A percentile compares a stretch with the other conserved stretches of the same genome.
These are phyloP conservation scores for Syngnathus floridae DNA, from an alignment of 2,113 vertebrate species.

Conservation along the genomic window DNA sequence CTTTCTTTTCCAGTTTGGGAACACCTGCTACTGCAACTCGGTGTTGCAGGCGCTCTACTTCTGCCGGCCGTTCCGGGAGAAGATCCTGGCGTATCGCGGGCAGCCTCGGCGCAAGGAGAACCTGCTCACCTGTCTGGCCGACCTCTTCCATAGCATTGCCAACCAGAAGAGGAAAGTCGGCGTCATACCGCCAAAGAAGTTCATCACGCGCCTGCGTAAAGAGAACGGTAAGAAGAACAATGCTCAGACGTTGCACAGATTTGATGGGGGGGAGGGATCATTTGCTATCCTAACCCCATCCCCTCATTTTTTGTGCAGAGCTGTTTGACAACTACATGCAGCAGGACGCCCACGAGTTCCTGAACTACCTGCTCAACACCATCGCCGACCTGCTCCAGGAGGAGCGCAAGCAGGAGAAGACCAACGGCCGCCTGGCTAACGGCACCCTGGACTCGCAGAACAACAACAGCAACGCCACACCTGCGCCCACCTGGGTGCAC, in stretches of 20 bases:
- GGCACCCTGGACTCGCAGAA: slow-evolving; percentile 84
- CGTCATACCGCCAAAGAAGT: slow-evolving; percentile 97
- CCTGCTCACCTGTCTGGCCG: slow-evolving; percentile 90
- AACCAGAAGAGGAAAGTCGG: slow-evolving; percentile 98
- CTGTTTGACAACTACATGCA: slow-evolving; percentile 99
- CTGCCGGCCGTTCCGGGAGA: slow-evolving; percentile 95
- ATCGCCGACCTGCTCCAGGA: slow-evolving; percentile 96
- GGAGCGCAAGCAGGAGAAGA: slow-evolving; percentile 93
- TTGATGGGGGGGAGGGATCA: rapidly evolving
- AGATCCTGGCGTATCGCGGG: slow-evolving; percentile 93
- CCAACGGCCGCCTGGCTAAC: slow-evolving; percentile 91
- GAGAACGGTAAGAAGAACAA: slow-evolving; percentile 82
- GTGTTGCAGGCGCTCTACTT: slow-evolving; percentile 98
- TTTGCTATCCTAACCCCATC: background rate
- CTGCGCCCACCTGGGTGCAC: slow-evolving; percentile 93
- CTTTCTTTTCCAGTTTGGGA: slow-evolving; percentile 81
- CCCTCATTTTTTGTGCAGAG: slow-evolving; percentile 64
- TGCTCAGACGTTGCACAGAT: too few species aligned
- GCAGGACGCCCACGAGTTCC: slow-evolving; percentile 95
- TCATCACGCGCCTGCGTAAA: slow-evolving; percentile 92
- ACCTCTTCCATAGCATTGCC: slow-evolving; percentile 95
- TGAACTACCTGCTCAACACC: slow-evolving; percentile 97
- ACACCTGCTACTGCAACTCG: slow-evolving; percentile 98
- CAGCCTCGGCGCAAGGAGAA: slow-evolving; percentile 97
- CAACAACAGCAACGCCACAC: slow-evolving; percentile 74